Evolutionary conservation across 1,140 invertebrate species (phyloP), one percentile per base, ranked within the genome.

Genomic region (Stenopsyche tienmushanensis): DNA sequence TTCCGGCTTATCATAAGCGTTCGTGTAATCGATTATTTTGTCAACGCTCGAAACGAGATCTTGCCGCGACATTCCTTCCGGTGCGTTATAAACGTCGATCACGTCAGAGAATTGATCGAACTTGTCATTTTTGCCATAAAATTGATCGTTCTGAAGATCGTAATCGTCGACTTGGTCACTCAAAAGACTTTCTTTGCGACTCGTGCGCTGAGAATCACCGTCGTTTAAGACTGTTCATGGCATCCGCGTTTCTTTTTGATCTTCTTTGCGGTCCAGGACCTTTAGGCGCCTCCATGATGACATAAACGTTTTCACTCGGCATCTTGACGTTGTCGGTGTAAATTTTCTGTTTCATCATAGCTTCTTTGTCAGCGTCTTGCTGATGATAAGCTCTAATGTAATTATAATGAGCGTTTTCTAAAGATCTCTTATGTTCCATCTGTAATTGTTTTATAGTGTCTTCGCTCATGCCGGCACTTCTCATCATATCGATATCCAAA

Each of bases 401-500:
- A 41, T 74, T 73, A 3, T 66, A 71, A 42, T 77, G 70, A 9
- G 71, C 65, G 9, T 58, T 60, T 8, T 72, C 72, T 13, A 88
- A 73, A 2, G 83, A 77, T 72, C 86, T 75, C 62, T 83, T 83
- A 65, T 85, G 82, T 71, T 87, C 83, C 64, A 84, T 78, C 49
- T 84, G 80, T 3, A 82, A 64, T 25, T 76, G 74, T 2, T 79
- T 78, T 20, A 77, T 75, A 0, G 79, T 72, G 26, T 81, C 75
- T 24, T 78, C 73, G 39, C 73, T 73, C 34, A 75, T 63, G 29
- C 74, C 77, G 17, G 71, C 79, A 66, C 83, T 78, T 25, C 84
- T 83, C 72, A 88, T 79, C 10, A 88, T 75, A 65, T 85, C 84
- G 0, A 86, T 85, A 62, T 89, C 88, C 2, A 90, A 73, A 68